Evolutionary conservation across 2,113 vertebrate genomes (phyloP).

Genomic region (Poeciliopsis turrubarensis): DNA sequence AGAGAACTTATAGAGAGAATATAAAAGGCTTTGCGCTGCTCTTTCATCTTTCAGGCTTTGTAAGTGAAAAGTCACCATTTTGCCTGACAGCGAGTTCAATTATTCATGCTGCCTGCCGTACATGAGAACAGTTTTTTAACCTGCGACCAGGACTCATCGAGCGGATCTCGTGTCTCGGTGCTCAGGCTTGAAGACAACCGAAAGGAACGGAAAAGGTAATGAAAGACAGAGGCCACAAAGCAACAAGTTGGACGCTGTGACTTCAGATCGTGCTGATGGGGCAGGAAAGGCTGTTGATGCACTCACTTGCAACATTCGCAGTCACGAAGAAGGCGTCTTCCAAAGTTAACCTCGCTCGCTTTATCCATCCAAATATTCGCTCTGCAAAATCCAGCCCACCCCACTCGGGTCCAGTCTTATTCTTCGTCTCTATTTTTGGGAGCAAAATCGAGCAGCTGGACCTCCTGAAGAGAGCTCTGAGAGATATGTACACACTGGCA

Average conservation of each 20-base stretch:
- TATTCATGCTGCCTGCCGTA: slow-evolving; percentile 8
- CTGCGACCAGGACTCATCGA: background rate
- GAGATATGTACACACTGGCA: slow-evolving; percentile 5
- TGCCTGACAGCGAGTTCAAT: slow-evolving; percentile 35
- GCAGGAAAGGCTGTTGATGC: slow-evolving; percentile 26
- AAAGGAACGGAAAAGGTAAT: background rate
- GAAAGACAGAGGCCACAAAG: background rate
- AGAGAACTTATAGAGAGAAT: slow-evolving; percentile 9
- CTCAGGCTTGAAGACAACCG: background rate
- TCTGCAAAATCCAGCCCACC: slow-evolving; percentile 30
- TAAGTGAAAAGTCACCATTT: slow-evolving; percentile 32
- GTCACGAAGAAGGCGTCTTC: slow-evolving; percentile 49
- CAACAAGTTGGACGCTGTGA: slow-evolving; percentile 19
- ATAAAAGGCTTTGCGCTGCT: background rate
- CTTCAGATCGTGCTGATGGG: slow-evolving; percentile 3
- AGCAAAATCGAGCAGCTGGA: slow-evolving; percentile 59
- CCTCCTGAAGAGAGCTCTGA: slow-evolving; percentile 34
- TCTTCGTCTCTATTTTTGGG: slow-evolving; percentile 68
- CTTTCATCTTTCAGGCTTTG: slow-evolving; percentile 6
- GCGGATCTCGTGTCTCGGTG: background rate
- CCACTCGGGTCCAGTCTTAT: slow-evolving; percentile 60
- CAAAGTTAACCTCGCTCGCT: slow-evolving; percentile 48
- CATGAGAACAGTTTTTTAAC: slow-evolving; percentile 8
- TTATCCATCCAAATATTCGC: slow-evolving; percentile 28
- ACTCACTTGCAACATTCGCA: slow-evolving; percentile 49